Evolutionary conservation across 2,888 invertebrate genomes (phyloP).

Genomic region (Chesias legatella): DNA sequence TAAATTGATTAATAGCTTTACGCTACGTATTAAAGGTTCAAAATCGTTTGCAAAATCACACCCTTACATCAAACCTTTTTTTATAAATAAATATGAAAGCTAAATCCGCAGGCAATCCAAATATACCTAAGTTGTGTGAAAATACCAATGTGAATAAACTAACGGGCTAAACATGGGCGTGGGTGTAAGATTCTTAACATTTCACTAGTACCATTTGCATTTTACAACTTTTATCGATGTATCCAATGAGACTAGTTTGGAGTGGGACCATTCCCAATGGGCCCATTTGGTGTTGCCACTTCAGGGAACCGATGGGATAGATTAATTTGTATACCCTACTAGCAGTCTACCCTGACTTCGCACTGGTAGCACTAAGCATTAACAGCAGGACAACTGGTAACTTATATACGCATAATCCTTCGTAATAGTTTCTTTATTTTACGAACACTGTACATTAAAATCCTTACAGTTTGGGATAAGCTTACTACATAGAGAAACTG

Average conservation of each 20-base stretch:
- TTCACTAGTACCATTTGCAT: slow-evolving; percentile 74
- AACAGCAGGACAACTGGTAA: no score
- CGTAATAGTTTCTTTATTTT: no score
- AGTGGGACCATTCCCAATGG: no score
- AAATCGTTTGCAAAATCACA: slow-evolving; percentile 10
- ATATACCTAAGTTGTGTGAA: slow-evolving; percentile 43
- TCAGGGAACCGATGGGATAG: background rate
- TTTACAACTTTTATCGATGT: slow-evolving; percentile 76
- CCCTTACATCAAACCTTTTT: slow-evolving; percentile 13
- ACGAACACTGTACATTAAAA: no score
- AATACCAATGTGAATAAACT: slow-evolving; percentile 57
- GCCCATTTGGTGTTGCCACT: no score
- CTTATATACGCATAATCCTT: no score
- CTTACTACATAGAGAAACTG: no score
- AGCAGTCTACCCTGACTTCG: no score
- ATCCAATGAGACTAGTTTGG: slow-evolving; percentile 50
- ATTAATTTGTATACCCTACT: background rate
- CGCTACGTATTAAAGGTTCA: background rate
- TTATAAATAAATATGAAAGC: slow-evolving; percentile 31
- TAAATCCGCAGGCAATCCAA: slow-evolving; percentile 37
- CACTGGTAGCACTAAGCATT: no score
- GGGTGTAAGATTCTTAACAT: slow-evolving; percentile 72
- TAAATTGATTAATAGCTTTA: slow-evolving; percentile 1
- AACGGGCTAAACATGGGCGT: slow-evolving; percentile 57
- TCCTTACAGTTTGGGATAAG: no score